phyloP scores from a whole-genome alignment of 2,888 invertebrate genomes.

The Salpingus planirostris region DNA sequence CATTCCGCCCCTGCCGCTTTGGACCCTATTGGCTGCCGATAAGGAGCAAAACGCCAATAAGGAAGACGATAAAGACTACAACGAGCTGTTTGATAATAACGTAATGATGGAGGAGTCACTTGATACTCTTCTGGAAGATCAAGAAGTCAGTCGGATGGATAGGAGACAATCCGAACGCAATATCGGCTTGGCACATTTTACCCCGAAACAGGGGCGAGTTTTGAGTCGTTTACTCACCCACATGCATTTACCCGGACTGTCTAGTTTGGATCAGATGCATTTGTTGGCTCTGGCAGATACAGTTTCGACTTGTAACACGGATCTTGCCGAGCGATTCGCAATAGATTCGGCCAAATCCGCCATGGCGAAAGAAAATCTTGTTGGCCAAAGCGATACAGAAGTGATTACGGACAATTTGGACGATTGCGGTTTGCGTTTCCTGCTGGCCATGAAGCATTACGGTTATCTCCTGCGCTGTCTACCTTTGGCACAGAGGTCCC shows the following conservation, averaged over 20 bases:
- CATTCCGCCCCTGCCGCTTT: constrained; percentile 95
- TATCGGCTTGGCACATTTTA: constrained; percentile 66
- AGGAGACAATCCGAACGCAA: constrained; percentile 42
- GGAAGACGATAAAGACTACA: constrained; percentile 62
- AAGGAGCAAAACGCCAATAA: constrained; percentile 74
- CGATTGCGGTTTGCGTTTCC: constrained; percentile 92
- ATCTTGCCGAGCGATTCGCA: constrained; percentile 75
- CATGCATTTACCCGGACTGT: constrained; percentile 88
- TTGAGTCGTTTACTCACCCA: constrained; percentile 88
- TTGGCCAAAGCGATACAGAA: constrained; percentile 43
- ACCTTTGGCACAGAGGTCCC: constrained; percentile 79
- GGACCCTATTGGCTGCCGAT: constrained; percentile 93
- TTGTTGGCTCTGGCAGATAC: constrained; percentile 97
- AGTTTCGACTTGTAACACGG: constrained; percentile 85
- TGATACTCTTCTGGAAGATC: constrained; percentile 70
- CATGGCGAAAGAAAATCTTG: constrained; percentile 56
- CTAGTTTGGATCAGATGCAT: constrained; percentile 98
- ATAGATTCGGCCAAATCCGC: constrained; percentile 59
- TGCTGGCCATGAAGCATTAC: constrained; percentile 96
- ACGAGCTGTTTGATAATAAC: constrained; percentile 79
- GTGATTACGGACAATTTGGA: constrained; percentile 74
- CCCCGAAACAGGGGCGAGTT: constrained; percentile 71
- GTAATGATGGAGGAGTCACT: constrained; percentile 68
- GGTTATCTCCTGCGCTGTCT: constrained; percentile 88
- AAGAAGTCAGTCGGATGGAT: constrained; percentile 41